Evolutionary conservation across 2,797 vertebrate genomes (phyloP), one percentile per base, ranked within the genome.

Genomic region (Notolabrus celidotus): DNA sequence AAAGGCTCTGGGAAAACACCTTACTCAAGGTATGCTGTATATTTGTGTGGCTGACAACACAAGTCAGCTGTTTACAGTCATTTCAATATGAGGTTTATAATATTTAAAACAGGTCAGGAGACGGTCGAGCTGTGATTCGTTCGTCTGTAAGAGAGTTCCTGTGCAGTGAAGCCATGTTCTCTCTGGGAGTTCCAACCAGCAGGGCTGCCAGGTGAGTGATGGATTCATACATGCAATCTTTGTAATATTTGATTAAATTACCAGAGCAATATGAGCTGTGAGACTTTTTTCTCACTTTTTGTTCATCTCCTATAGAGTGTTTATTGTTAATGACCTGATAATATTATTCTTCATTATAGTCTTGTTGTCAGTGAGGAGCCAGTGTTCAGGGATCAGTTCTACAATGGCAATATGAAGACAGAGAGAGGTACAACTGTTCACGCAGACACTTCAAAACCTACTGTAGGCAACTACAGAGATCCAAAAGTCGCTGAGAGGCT

Each of bases 1-100:
- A 97, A 96, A 92, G 95, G 95, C 22, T 96, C 95, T 10, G 95
- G 95, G 78, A 96, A 87, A 84, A 96, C 95, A 0, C 95, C 94
- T 0, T 96, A 95, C 66, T 96, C 95, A 22, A 88, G 92, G 95
- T 95, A 74, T 5, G 47, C 27, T 45, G 17, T 42, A 8, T 17
- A 0, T 16, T 49, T 41, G 2, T 59, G 19, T 45, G 2, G 34
- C 22, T 0, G 0, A 2, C 27, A 12, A 8, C 10, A n/a, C n/a
- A n/a, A n/a, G n/a, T n/a, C n/a, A n/a, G n/a, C n/a, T n/a, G n/a
- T n/a, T n/a, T n/a, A n/a, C n/a, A n/a, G n/a, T n/a, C n/a, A 19
- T 25, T 56, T 17, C 10, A 34, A 3, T 33, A 11, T 51, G 15
- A 23, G n/a, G 39, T 15, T 59, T 41, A 5, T 47, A 4, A 11